Evolutionary conservation across 2,113 vertebrate species (phyloP), one percentile per base, ranked within the genome.

Genomic region (Myocastor coypus): DNA sequence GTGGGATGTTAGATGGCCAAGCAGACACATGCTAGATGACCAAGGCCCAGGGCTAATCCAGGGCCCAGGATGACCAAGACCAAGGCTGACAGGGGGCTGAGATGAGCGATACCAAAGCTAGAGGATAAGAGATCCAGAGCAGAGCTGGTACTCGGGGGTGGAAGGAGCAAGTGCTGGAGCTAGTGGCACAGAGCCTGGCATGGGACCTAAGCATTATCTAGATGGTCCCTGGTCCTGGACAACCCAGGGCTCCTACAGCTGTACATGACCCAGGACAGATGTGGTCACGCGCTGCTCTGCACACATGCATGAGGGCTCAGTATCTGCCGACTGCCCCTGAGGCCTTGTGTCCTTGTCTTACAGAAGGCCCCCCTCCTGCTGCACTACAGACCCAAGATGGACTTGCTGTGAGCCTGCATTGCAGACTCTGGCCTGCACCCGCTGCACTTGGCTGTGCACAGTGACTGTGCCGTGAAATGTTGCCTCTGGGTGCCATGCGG

Each of bases 321-420:
- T 42, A 46, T 87, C 46, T 20, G 7, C 28, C 77, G 30, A 19
- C 16, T 4, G 17, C 61, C 61, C 13, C 30, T 26, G 3, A 83
- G 77, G 3, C 26, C 52, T 8, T 59, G 87, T 86, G 17, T 37
- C 59, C 34, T 71, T 91, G 55, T 98, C 77, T 99, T 98, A 20
- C 99, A 99, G 99, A 99, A 99, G 98, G 99, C 99, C 2, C 99
- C 99, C 46, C 99, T 99, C 97, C 99, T 99, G 98, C 99, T 99
- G 97, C 99, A 99, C 98, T 99, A 99, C 99, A 99, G 99, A 99
- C 99, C 99, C 97, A 99, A 99, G 99, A 99, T 99, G 99, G 99
- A 99, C 98, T 99, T 99, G 98, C 99, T 99, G 99, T 99, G 99
- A 98, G 98, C 97, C 98, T 95, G 98, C 97, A 93, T 97, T 94